Conservation (phyloP, 1,140 invertebrate species). For the Cherax quadricarinatus region DNA sequence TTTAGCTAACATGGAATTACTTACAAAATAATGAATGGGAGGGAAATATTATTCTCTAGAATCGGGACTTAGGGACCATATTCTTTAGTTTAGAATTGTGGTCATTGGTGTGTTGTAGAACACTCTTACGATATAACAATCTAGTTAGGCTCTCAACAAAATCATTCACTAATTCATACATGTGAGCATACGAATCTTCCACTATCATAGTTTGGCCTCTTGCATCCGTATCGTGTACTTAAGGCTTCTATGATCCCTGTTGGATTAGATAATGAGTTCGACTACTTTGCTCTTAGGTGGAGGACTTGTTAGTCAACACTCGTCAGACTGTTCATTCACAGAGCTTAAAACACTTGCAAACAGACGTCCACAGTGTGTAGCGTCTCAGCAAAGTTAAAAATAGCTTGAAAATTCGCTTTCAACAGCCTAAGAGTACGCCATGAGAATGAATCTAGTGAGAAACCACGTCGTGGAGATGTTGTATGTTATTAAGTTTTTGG, state of each 20-base stretch:
- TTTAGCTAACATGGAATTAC: slow-evolving; percentile 44
- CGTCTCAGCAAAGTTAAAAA: neutral
- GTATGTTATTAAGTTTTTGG: slow-evolving; percentile 15
- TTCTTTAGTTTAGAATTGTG: slow-evolving; percentile 15
- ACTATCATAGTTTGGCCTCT: slow-evolving; percentile 16
- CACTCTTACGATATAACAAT: slow-evolving; percentile 36
- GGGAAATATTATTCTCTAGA: neutral
- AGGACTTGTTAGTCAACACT: too few species aligned
- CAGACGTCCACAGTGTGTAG: neutral
- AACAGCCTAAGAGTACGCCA: slow-evolving; percentile 38
- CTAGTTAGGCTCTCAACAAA: slow-evolving; percentile 45
- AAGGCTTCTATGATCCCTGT: neutral
- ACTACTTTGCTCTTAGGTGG: neutral
- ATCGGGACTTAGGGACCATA: slow-evolving; percentile 36
- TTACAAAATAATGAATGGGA: slow-evolving; percentile 44
- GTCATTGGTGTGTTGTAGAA: slow-evolving; percentile 43
- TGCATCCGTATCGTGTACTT: slow-evolving; percentile 7
- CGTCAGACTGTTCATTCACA: neutral
- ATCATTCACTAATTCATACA: slow-evolving; percentile 38
- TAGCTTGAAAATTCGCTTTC: neutral
- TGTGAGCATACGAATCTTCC: neutral
- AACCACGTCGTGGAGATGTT: slow-evolving; percentile 3
- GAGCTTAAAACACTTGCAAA: neutral
- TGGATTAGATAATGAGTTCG: neutral
- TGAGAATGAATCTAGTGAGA: slow-evolving; percentile 36